Conservation (phyloP, 37 sponge, comb jelly and placozoan species). For the Haliclona indistincta region DNA sequence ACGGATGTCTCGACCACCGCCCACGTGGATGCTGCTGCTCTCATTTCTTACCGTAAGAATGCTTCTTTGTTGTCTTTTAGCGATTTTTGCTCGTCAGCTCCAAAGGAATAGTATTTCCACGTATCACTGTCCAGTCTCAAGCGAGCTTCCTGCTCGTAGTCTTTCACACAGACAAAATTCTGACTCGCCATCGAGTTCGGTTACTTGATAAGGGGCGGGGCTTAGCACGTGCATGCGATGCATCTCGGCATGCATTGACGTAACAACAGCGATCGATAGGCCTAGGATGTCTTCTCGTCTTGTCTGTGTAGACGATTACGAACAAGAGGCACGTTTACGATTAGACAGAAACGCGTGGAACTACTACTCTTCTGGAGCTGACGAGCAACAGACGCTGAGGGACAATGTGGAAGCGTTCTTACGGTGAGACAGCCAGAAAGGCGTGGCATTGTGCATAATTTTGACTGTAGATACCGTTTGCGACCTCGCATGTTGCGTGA, state of each 20-base stretch:
- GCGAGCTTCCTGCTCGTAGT: constrained; percentile 70
- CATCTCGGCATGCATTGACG: too few relatives aligned
- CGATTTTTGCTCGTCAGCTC: constrained; percentile 76
- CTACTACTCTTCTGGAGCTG: constrained; percentile 87
- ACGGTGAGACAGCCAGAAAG: constrained; percentile 23
- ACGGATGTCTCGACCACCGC: background rate
- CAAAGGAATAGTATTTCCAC: constrained; percentile 82
- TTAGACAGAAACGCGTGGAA: constrained; percentile 75
- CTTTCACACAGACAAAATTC: constrained; percentile 68
- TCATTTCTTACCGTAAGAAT: constrained; percentile 82
- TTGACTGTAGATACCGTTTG: constrained; percentile 50
- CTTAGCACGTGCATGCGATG: too few relatives aligned
- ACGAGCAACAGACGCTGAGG: constrained; percentile 68
- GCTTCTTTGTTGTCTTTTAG: constrained; percentile 83
- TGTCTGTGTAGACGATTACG: constrained; percentile 76
- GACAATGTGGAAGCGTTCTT: constrained; percentile 87
- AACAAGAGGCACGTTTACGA: constrained; percentile 36
- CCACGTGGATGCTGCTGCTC: too few relatives aligned
- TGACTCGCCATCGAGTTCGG: too few relatives aligned
- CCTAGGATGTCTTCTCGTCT: too few relatives aligned
- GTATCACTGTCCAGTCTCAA: constrained; percentile 57
- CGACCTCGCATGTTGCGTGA: constrained; percentile 75
- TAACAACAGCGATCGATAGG: too few relatives aligned
- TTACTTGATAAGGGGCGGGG: too few relatives aligned
- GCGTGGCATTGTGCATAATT: background rate